Conservation (phyloP, 2,888 invertebrate species). For the Coleophora flavipennella region DNA sequence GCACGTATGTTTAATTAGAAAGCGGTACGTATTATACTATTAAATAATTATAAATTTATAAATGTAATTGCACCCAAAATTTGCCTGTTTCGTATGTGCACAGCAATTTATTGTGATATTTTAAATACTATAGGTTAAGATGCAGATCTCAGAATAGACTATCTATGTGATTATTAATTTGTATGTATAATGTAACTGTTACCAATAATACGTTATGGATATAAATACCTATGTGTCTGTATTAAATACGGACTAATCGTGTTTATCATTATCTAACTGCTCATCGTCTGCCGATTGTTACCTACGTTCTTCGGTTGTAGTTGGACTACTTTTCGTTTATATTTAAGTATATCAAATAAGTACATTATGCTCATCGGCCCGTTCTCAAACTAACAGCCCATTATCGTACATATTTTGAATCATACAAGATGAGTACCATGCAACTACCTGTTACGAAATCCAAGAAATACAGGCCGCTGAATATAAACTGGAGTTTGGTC, state of each 20-base stretch:
- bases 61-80: slow-evolving; percentile 70
- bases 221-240: slow-evolving; percentile 31
- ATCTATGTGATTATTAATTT: slow-evolving; percentile 57
- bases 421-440: too few relatives aligned
- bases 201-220: slow-evolving; percentile 21
- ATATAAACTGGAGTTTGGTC: slow-evolving; percentile 8
- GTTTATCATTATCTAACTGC: slow-evolving; percentile 26
- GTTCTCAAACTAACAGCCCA: too few relatives aligned
- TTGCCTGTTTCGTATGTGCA: slow-evolving; percentile 74
- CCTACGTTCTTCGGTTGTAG: slow-evolving; percentile 21
- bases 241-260: slow-evolving; percentile 41
- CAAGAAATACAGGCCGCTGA: too few relatives aligned
- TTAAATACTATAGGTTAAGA: slow-evolving; percentile 69
- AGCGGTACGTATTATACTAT: slow-evolving; percentile 42
- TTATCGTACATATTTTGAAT: too few relatives aligned
- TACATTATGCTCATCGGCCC: slow-evolving; percentile 11
- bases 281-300: slow-evolving; percentile 20
- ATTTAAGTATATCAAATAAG: background rate
- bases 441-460: too few relatives aligned
- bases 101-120: slow-evolving; percentile 74
- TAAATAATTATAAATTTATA: slow-evolving; percentile 43
- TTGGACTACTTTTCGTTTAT: slow-evolving; percentile 4
- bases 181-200: slow-evolving; percentile 23
- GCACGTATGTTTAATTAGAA: slow-evolving; percentile 37
- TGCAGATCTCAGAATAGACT: slow-evolving; percentile 60